Base-by-base conservation (phyloP, 2,113 vertebrate species). In the Pungitius pungitius region DNA sequence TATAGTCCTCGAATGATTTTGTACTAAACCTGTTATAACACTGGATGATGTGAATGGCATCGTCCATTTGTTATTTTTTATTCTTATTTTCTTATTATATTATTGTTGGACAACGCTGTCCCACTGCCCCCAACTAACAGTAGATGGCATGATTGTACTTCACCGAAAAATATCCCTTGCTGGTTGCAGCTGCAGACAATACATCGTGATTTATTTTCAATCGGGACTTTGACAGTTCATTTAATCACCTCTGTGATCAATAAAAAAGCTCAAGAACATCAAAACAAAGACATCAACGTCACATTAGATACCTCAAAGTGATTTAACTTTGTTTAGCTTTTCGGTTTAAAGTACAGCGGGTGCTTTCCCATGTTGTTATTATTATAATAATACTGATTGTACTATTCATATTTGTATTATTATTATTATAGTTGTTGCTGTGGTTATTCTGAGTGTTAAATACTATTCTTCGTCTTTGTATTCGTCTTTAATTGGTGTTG, bases 101-200 rank as follows among this genome's bases (percentile, higher is more conserved):
- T 35, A 5, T 40, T 3, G 22, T 24, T 49, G 4, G 13, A 27
- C 35, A 54, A 2, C 26, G 2, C 2, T 1, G 35, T 33, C 12
- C 12, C 55, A 24, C 60, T 52, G 17, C 24, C 18, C 37, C 40
- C 20, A 49, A 26, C 2, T 22, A 64, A 76, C 89, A 63, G 62
- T 43, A 89, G 87, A 35, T 75, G 89, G 64, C 82, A 59, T 10
- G 73, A 20, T 83, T 80, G 72, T 54, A 1, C 65, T 74, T 35
- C 17, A 20, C 27, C 58, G n/a, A 2, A 2, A 22, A 37, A 42
- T 14, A 2, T 49, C 17, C 12, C 24, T 0, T n/a, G 18, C 17
- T 26, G 18, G n/a, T 26, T 5, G 33, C 26, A 33, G 47, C 24
- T 33, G 42, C 6, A 24, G 45, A 54, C 2, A 15, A 26, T 0